Percentiles rank a stretch among this genome's conserved stretches.
phyloP scores from a whole-genome alignment of 2,113 vertebrate species.

The Xenopus laevis region DNA sequence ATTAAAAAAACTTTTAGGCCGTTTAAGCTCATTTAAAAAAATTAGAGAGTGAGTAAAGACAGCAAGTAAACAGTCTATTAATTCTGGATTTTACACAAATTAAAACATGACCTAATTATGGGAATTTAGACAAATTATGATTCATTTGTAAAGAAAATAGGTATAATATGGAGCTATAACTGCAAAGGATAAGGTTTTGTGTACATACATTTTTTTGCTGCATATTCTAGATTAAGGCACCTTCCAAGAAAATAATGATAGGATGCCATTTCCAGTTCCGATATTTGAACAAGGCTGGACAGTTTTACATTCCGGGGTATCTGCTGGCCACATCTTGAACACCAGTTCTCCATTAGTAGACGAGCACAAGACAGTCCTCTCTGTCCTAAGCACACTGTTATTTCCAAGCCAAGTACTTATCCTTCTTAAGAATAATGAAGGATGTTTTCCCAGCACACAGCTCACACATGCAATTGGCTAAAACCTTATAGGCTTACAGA shows the following conservation, averaged over 20 bases:
- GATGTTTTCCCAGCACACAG: conserved; percentile 54
- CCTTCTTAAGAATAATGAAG: conserved; percentile 66
- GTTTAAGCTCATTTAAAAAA: too few relatives aligned
- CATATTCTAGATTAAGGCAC: conserved; percentile 66
- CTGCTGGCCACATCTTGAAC: conserved; percentile 61
- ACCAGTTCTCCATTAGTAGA: conserved; percentile 54
- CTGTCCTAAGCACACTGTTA: conserved; percentile 44
- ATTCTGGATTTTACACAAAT: too few relatives aligned
- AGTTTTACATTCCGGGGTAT: conserved; percentile 53
- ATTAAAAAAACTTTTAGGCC: too few relatives aligned
- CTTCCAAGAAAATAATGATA: conserved; percentile 74
- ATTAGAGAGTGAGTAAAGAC: too few relatives aligned
- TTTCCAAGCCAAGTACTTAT: conserved; percentile 62
- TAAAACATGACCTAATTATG: too few relatives aligned
- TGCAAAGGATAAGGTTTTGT: not conserved
- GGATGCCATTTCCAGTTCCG: conserved; percentile 81
- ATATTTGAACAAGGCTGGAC: conserved; percentile 73
- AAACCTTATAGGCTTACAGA: conserved; percentile 59
- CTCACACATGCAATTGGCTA: conserved; percentile 55
- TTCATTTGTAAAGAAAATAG: too few relatives aligned
- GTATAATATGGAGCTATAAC: too few relatives aligned
- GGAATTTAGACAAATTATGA: too few relatives aligned
- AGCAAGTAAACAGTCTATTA: too few relatives aligned
- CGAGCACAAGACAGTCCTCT: conserved; percentile 41
- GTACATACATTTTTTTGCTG: conserved; percentile 69